phyloP scores from a whole-genome alignment of 2,888 invertebrate species.

The Ectropis crepuscularia region DNA sequence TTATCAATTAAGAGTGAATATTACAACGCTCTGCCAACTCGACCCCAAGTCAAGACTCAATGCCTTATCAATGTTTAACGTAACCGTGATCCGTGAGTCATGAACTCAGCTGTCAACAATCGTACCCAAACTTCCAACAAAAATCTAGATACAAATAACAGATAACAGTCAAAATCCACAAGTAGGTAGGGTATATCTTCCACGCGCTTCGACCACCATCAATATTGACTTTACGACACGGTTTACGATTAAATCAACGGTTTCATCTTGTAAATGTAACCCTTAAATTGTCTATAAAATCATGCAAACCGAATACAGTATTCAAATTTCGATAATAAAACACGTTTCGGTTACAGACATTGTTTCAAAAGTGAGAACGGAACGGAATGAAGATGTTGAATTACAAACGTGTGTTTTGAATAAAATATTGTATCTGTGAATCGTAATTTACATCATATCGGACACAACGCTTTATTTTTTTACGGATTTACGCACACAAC shows the following conservation, averaged over 20 bases:
- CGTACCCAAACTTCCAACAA: slow-evolving; percentile 16
- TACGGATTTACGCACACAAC: slow-evolving; percentile 17
- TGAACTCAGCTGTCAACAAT: slow-evolving; percentile 16
- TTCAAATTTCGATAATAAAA: slow-evolving; percentile 62
- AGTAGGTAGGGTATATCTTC: slow-evolving; percentile 67
- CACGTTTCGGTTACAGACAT: slow-evolving; percentile 49
- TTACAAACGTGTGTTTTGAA: slow-evolving; percentile 35
- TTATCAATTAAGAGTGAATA: neutral
- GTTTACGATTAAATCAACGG: slow-evolving; percentile 78
- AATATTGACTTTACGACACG: slow-evolving; percentile 66
- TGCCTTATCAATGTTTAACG: slow-evolving; percentile 11
- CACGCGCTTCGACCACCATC: slow-evolving; percentile 58
- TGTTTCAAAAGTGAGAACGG: slow-evolving; percentile 46
- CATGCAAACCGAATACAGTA: slow-evolving; percentile 63
- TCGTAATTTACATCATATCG: slow-evolving; percentile 23
- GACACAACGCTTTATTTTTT: too few species aligned
- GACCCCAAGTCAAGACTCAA: neutral
- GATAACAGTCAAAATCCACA: slow-evolving; percentile 62
- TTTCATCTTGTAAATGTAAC: slow-evolving; percentile 74
- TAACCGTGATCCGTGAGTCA: slow-evolving; percentile 5
- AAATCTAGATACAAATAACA: slow-evolving; percentile 36
- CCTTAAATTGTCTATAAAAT: slow-evolving; percentile 73
- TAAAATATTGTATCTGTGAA: slow-evolving; percentile 32
- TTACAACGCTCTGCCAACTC: neutral
- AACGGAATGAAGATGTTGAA: slow-evolving; percentile 42